Evolutionary conservation across 2,888 invertebrate genomes (phyloP), one percentile per base, ranked within the genome.

Genomic region (Laspeyria flexula): DNA sequence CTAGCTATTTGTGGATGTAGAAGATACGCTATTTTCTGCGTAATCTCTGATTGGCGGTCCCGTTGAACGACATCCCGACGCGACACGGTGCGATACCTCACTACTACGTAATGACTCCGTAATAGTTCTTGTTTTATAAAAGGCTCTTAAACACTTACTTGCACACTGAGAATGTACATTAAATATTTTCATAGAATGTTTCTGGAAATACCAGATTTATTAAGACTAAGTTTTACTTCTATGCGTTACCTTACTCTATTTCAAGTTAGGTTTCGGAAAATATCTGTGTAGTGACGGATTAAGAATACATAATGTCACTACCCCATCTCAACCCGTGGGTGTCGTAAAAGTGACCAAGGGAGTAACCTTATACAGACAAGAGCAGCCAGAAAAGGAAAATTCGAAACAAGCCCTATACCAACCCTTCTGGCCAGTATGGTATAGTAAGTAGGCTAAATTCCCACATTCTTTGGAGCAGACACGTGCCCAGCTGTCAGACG

Each of bases 1-100:
- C 73, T 76, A 25, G 54, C 50, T 65, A 62, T 69, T 60, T 55
- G 55, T 53, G 52, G 46, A 49, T 75, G 79, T 76, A 60, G 79
- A 75, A 79, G 79, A 67, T 64, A 75, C 71, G 79, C 76, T 79
- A 77, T 73, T 79, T 86, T 86, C 88, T 77, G 55, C 65, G 86
- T 83, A 87, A 79, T 79, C 77, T 79, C 67, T 80, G 79, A 85
- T 84, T 81, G 79, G 67, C 64, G 58, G 77, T 87, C 79, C 87
- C 86, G 88, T 86, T 88, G 77, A 54, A 48, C 60, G 70, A 62
- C 68, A 71, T 77, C 76, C 71, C 71, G 71, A 59, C 49, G 54
- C 38, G 37, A 45, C 39, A 45, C 33, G 9, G 53, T 54, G 51
- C 45, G 46, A 43, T 47, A 49, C 49, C 47, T 39, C 40, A 56